Evolutionary conservation across 2,113 vertebrate genomes (phyloP), one percentile per base, ranked within the genome.

Genomic region (Catharus bicknelli): DNA sequence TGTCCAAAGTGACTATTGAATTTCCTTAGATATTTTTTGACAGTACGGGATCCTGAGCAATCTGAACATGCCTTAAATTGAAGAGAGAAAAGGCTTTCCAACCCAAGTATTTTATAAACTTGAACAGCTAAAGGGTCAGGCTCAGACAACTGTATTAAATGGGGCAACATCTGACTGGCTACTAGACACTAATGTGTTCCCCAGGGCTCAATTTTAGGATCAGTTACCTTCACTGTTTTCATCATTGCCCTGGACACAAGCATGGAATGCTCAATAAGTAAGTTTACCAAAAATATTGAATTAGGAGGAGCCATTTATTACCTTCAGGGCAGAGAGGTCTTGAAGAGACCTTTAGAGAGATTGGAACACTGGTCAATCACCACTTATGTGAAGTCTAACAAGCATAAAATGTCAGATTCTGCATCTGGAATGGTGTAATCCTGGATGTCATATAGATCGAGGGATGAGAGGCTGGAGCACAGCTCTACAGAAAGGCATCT

Each of bases 361-460:
- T 32, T 36, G 42, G 10, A 84, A 32, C 3, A 10, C 34, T 67
- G n/a, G 30, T 10, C 6, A 61, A 48, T 22, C 17, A 48, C 18
- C 16, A 58, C 6, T 27, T 16, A 2, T 27, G 70, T 23, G 47
- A 83, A 40, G 59, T 74, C 30, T 53, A 74, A 85, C 12, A 61
- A 29, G 5, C 16, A 78, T 6, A 78, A 74, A 81, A 66, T 57
- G 7, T 9, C 3, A 3, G 16, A 50, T 82, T 88, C 27, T 82
- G 30, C 30, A 61, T 26, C 48, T 72, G 32, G 30, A 40, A 45
- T 50, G 7, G 8, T 54, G 9, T 30, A 26, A 69, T 85, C 22
- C n/a, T 62, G 18, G 7, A 34, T 57, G 11, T 43, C 0, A 0
- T 27, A 67, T 1, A 50, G 38, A 34, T 1, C 3, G 5, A 57